Evolutionary conservation across 2,113 vertebrate species (phyloP), one percentile per base, ranked within the genome.

Genomic region (Hucho hucho): DNA sequence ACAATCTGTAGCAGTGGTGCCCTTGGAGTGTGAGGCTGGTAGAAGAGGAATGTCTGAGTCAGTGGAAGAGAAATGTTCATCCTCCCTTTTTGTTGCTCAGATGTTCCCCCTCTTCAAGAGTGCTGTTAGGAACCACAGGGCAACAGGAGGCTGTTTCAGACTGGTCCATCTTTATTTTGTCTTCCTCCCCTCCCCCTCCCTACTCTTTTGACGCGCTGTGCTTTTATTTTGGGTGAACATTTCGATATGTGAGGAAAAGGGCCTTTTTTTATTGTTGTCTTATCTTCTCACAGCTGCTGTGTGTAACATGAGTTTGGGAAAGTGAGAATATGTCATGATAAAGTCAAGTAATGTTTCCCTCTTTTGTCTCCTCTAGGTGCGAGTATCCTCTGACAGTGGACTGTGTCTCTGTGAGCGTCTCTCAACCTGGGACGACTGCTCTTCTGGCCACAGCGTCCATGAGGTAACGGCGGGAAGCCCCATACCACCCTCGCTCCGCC

Each of bases 401-500:
- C 25, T 0, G 22, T 64, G 24, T 16, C 49, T 25, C n/a, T 16
- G 25, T 46, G 53, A 18, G 26, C 20, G 56, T 64, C 83, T 85
- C 74, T 43, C 37, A 43, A 75, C 69, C 66, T 76, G 58, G 74
- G 49, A 53, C 49, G 16, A 53, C 67, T 61, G 64, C 18, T 26
- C 3, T 58, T 47, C 64, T 81, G 56, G 25, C 46, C 76, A 73
- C 77, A 72, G 91, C 74, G 88, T 94, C 89, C 90, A 95, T 96
- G 89, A 99, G 96, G 95, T 98, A 95, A 95, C 95, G 0, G 85
- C 76, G 90, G 93, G 91, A 90, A 69, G 58, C 61, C 70, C 71
- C 32, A n/a, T 78, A 76, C 82, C 77, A 80, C 86, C 87, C 75
- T 88, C 6, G 70, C 71, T 79, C 77, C 71, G 69, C 75, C 81